Evolutionary conservation across 2,888 invertebrate genomes (phyloP), one percentile per base, ranked within the genome.

Genomic region (Callosobruchus maculatus): DNA sequence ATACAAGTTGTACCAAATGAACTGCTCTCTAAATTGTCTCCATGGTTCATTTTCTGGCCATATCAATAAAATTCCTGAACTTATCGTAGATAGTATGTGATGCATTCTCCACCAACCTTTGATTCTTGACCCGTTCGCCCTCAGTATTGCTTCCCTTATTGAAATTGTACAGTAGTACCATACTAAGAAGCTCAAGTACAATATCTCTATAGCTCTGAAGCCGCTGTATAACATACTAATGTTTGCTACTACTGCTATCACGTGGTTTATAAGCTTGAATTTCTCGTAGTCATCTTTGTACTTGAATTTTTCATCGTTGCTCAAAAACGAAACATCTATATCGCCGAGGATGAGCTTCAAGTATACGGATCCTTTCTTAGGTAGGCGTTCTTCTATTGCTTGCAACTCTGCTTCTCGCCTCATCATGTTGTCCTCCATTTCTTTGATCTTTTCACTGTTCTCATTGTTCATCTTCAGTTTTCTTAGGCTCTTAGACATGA

Each of bases 91-190:
- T 80, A 99, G 93, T 86, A 98, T 98, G 89, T 99, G 99, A 89
- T 99, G 98, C 31, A 95, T 90, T 79, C 98, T 89, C 99, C 99
- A 99, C 99, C 99, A 99, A 21, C 98, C 98, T 87, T 95, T 95
- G 81, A 96, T 95, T 83, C 95, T 91, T 0, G 99, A 99, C 0
- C 99, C 99, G 88, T 99, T 99, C 74, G 98, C 97, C 87, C 96
- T 97, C 68, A 99, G 90, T 85, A 99, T 99, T 83, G 97, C 97
- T 89, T 99, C 99, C 75, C 99, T 92, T 85, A 99, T 99, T 72
- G 99, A 98, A 81, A 99, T 89, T 7, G 99, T 99, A 87, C 98
- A 99, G 88, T 99, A 99, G 88, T 99, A 99, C 99, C 99, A 99
- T 2, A 99, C 99, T 83, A 99, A 88, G 74, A 99, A 90, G 87